Evolutionary conservation across 1,140 invertebrate species (phyloP), one percentile per base, ranked within the genome.

Genomic region (Zaprionus kolodkinae): DNA sequence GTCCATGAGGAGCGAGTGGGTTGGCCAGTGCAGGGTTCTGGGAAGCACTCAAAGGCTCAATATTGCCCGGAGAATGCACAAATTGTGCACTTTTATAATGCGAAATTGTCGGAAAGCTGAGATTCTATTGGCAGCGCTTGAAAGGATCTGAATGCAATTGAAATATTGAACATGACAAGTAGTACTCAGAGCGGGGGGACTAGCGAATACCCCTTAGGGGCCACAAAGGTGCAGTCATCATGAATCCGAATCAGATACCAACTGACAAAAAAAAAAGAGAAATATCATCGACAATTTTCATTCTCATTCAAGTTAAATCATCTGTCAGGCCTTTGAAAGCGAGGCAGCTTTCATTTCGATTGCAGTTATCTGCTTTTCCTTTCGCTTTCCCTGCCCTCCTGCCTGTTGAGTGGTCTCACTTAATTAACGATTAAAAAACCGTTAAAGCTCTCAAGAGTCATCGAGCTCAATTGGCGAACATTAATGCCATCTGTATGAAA

Each of bases 401-500:
- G n/a, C 38, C 40, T 38, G 15, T 38, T 52, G 35, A 25, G 10
- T 64, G 33, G 52, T 27, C 27, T n/a, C 35, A 40, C 36, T 43
- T 56, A 55, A 65, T 65, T 65, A 55, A 21, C 25, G 36, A 56
- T 35, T 65, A 13, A 56, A 43, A 43, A 55, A 56, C 10, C 25
- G 15, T 56, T 15, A 55, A 55, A 30, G 36, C 62, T 27, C 3
- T 43, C 38, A 61, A 45, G 25, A 61, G 21, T 25, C 17, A 10
- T 21, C 13, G 7, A 45, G 40, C 40, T 45, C 40, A 45, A 45
- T 45, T 45, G 40, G 40, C 40, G n/a, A n/a, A 45, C 40, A 45
- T 45, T 45, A 40, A 40, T 40, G 38, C 13, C 27, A 35, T 9
- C 33, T 2, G 40, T 9, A 15, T 15, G n/a, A 45, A 45, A 15